Evolutionary conservation across 1,140 invertebrate genomes (phyloP).

Genomic region (Calephelis nemesis): DNA sequence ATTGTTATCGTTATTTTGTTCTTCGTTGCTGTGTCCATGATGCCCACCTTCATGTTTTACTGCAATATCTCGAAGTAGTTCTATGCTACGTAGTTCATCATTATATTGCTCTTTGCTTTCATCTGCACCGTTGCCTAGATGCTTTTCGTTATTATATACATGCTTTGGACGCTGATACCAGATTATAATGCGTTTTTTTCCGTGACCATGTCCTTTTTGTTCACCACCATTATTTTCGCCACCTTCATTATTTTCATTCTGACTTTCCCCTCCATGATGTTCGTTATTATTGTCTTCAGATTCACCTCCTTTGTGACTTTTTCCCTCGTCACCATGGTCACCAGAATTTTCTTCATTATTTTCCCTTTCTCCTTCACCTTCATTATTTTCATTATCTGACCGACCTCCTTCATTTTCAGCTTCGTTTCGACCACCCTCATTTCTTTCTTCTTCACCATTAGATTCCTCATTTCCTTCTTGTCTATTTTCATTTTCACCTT

Average conservation of each 20-base stretch:
- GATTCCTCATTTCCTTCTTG: constrained; percentile 2
- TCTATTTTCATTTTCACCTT: constrained; percentile 18
- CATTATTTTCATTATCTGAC: not conserved
- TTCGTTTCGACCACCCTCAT: not conserved
- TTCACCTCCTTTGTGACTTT: not conserved
- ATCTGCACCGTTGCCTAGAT: not conserved
- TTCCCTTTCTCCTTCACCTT: not conserved
- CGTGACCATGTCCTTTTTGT: not conserved
- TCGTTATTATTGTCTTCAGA: no score
- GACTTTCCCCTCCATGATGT: not conserved
- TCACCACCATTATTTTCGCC: not conserved
- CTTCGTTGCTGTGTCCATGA: constrained; percentile 1
- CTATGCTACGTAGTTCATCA: not conserved
- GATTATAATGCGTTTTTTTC: not conserved
- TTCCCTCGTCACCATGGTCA: not conserved
- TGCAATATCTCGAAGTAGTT: not conserved
- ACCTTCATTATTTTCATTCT: not conserved
- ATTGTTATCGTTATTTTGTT: not conserved
- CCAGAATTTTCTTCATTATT: not conserved
- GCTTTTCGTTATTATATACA: not conserved
- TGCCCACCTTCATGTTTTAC: constrained; percentile 5
- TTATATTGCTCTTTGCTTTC: not conserved
- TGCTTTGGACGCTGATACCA: not conserved
- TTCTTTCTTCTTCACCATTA: not conserved
- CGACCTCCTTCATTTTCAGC: not conserved